Evolutionary conservation across 2,797 vertebrate genomes (phyloP).

Genomic region (Cryptoblepharus egeriae): DNA sequence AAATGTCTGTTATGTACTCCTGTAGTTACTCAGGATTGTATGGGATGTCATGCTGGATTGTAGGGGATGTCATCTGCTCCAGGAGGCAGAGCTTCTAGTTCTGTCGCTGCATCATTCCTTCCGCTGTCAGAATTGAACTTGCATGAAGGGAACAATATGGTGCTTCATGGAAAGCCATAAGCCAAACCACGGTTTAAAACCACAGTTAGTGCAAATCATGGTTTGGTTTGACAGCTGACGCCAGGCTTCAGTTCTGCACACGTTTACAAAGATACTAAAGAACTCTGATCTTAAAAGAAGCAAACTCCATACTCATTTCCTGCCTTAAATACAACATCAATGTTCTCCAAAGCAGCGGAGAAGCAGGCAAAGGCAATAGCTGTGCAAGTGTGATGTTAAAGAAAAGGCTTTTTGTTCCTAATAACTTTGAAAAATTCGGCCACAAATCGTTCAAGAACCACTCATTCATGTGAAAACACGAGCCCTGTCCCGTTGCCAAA

Average conservation of each 20-base stretch:
- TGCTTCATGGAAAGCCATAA: no score
- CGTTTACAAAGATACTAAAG: not conserved
- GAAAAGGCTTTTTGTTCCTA: conserved; percentile 40
- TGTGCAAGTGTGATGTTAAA: not conserved
- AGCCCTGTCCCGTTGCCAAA: conserved; percentile 19
- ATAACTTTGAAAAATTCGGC: conserved; percentile 12
- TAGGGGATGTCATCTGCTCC: no score
- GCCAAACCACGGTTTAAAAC: not conserved
- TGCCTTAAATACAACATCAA: conserved; percentile 7
- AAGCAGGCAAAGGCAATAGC: not conserved
- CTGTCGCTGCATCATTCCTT: no score
- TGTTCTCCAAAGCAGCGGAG: not conserved
- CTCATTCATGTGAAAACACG: conserved; percentile 35
- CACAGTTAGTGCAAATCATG: no score
- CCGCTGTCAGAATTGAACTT: no score
- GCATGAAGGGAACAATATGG: no score
- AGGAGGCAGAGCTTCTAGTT: no score
- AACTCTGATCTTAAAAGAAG: not conserved
- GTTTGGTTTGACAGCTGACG: not conserved
- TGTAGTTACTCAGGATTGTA: no score
- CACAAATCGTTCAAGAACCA: conserved; percentile 18
- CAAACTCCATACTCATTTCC: not conserved
- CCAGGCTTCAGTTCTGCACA: not conserved
- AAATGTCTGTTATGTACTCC: no score
- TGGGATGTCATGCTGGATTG: no score